Evolutionary conservation across 2,888 invertebrate genomes (phyloP).

Genomic region (Ochropacha duplaris): DNA sequence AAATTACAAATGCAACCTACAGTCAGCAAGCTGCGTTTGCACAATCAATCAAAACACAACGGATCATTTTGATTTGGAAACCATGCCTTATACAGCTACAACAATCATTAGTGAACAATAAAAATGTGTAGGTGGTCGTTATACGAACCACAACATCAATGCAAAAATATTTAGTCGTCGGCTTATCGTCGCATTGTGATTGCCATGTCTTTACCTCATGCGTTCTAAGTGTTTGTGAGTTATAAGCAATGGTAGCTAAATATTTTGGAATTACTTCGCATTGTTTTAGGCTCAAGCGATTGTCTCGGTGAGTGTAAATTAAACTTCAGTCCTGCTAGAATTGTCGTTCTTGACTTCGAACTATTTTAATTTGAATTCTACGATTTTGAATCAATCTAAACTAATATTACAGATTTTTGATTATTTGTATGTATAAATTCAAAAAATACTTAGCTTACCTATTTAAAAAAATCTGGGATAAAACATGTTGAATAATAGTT

Average conservation of each 20-base stretch:
- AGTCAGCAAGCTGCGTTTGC: background rate
- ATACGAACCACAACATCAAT: background rate
- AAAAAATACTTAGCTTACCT: too few relatives aligned
- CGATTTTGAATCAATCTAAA: too few relatives aligned
- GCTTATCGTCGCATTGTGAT: background rate
- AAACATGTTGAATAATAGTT: too few relatives aligned
- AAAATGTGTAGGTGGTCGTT: conserved; percentile 26
- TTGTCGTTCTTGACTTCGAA: background rate
- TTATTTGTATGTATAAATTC: too few relatives aligned
- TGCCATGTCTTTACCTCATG: background rate
- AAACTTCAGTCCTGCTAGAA: background rate
- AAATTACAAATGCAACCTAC: background rate
- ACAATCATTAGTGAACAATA: conserved; percentile 32
- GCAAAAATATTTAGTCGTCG: background rate
- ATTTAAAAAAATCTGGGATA: too few relatives aligned
- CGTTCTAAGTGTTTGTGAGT: background rate
- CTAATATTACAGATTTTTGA: too few relatives aligned
- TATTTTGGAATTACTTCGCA: background rate
- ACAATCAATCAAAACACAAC: conserved; percentile 14
- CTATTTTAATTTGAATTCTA: background rate
- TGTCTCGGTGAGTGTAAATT: conserved; percentile 4
- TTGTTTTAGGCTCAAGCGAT: background rate
- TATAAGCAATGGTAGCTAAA: background rate
- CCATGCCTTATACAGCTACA: conserved; percentile 19
- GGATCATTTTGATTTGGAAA: conserved; percentile 20